Evolutionary conservation across 2,113 vertebrate genomes (phyloP).

Genomic region (Eudyptes chrysolophus): DNA sequence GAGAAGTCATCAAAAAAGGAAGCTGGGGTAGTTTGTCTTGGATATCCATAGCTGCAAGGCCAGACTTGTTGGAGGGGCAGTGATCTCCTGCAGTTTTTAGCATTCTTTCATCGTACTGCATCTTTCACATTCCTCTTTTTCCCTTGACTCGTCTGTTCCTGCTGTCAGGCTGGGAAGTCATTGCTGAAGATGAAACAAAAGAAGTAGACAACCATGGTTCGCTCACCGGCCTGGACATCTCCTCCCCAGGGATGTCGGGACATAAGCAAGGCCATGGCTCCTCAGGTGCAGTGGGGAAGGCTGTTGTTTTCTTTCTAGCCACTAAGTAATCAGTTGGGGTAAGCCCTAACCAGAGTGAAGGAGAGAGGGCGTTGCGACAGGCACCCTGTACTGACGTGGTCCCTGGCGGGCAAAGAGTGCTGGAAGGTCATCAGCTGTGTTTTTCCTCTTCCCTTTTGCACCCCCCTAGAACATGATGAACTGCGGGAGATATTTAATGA

Average conservation of each 20-base stretch:
- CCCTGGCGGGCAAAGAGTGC: background rate
- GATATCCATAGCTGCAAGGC: background rate
- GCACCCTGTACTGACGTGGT: background rate
- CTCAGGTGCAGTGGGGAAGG: slow-evolving; percentile 74
- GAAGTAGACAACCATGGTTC: slow-evolving; percentile 86
- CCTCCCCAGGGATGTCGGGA: slow-evolving; percentile 80
- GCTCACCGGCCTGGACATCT: slow-evolving; percentile 79
- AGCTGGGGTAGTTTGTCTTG: background rate
- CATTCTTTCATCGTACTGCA: background rate
- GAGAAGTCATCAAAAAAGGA: background rate
- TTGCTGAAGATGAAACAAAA: slow-evolving; percentile 88
- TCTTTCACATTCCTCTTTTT: slow-evolving; percentile 2
- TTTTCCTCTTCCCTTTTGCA: background rate
- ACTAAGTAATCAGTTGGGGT: background rate
- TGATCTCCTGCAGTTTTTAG: background rate
- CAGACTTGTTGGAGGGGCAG: background rate
- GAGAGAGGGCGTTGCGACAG: background rate
- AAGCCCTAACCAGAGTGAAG: background rate
- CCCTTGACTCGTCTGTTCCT: slow-evolving; percentile 72
- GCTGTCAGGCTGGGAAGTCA: slow-evolving; percentile 89
- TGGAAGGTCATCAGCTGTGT: background rate
- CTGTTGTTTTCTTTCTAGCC: background rate
- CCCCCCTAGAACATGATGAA: slow-evolving; percentile 75
- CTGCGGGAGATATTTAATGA: slow-evolving; percentile 86
- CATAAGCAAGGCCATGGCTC: slow-evolving; percentile 81